Percentiles rank a stretch among this genome's conserved stretches.
These are phyloP conservation scores for Mylabris phalerata DNA, from an alignment of 1,140 invertebrate genomes.

Conservation along the genomic window DNA sequence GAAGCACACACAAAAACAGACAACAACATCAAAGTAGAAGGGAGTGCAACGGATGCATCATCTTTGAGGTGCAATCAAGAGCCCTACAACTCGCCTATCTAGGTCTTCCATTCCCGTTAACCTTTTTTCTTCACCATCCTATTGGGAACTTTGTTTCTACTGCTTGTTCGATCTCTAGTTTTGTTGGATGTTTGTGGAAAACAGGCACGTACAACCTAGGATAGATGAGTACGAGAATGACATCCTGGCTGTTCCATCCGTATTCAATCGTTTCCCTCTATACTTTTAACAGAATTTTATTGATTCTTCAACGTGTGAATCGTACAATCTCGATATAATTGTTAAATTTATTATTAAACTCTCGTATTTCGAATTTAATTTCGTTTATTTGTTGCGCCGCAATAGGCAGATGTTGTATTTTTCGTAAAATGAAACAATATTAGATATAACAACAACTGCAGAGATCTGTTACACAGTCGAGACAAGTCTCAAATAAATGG, in stretches of 20 bases:
- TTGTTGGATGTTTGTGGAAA: not conserved
- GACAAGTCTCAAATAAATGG: conserved; percentile 20
- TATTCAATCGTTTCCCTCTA: no score
- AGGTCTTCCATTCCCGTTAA: conserved; percentile 13
- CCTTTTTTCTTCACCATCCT: not conserved
- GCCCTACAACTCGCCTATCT: conserved; percentile 6
- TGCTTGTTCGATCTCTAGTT: conserved; percentile 12
- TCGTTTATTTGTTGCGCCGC: not conserved
- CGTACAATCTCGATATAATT: no score
- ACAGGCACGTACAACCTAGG: conserved; percentile 4
- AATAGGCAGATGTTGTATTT: not conserved
- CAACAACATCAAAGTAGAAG: conserved; percentile 3
- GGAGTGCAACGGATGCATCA: conserved; percentile 11
- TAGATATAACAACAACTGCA: conserved; percentile 2
- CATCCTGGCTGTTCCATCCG: no score
- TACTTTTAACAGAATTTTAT: no score
- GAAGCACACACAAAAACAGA: conserved; percentile 10
- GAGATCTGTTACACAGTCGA: conserved; percentile 1
- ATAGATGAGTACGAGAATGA: not conserved
- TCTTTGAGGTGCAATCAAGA: conserved; percentile 25
- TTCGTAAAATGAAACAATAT: not conserved
- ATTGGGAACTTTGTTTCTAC: conserved; percentile 16
- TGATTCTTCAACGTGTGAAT: no score
- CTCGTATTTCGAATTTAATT: conserved; percentile 1
- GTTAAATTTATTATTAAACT: not conserved